A percentile compares a stretch with the other conserved stretches of the same genome.
These are phyloP conservation scores for Oryzias celebensis DNA, from an alignment of 2,113 vertebrate genomes.

Conservation along the genomic window DNA sequence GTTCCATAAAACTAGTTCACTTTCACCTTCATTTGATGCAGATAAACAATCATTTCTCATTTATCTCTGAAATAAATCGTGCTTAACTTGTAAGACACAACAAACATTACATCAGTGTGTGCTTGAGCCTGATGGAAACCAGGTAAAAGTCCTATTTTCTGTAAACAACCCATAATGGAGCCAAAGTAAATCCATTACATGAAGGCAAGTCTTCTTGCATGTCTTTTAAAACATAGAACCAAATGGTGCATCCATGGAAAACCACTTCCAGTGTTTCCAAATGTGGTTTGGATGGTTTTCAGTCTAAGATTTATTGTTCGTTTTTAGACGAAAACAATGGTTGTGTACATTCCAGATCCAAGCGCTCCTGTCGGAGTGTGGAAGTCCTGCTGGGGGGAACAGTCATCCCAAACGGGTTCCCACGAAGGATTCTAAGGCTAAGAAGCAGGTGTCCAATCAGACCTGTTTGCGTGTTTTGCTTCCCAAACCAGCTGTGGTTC, in stretches of 20 bases:
- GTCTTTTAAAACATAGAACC: constrained; percentile 16
- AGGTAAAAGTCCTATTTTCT: no score
- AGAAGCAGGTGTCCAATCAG: constrained; percentile 65
- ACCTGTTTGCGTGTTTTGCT: constrained; percentile 56
- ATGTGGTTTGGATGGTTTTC: constrained; percentile 15
- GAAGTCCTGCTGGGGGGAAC: constrained; percentile 4
- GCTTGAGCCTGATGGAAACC: no score
- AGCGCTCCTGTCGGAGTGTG: constrained; percentile 20
- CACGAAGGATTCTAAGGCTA: constrained; percentile 25
- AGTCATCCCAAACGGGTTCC: constrained; percentile 21
- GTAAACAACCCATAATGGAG: background rate
- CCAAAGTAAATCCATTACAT: background rate
- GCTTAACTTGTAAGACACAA: no score
- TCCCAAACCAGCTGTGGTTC: constrained; percentile 39
- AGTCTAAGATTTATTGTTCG: constrained; percentile 8
- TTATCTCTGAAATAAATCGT: no score
- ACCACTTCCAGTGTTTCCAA: constrained; percentile 2
- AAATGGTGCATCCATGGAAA: constrained; percentile 1
- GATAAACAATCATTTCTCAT: no score
- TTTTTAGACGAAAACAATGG: constrained; percentile 16
- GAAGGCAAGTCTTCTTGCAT: background rate
- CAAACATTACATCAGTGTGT: no score
- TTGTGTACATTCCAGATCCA: constrained; percentile 22
- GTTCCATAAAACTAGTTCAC: no score
- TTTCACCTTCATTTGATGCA: no score